phyloP scores from a whole-genome alignment of 2,888 invertebrate species.

The Tachina grossa region DNA sequence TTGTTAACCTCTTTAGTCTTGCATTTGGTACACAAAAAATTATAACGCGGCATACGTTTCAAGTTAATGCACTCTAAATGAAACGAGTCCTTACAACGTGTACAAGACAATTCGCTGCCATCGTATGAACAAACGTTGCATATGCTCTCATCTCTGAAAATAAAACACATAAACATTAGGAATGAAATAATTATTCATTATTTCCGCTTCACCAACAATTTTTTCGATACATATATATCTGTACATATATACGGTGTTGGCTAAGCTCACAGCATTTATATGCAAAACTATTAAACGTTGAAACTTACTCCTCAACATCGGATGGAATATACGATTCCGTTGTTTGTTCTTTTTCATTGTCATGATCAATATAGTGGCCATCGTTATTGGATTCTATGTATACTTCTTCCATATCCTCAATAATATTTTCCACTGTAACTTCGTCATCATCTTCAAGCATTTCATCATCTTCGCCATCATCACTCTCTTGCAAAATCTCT shows the following conservation, averaged over 20 bases:
- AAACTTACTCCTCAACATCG: conserved; percentile 72
- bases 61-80: conserved; percentile 90
- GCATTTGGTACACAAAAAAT: conserved; percentile 86
- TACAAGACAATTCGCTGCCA: conserved; percentile 78
- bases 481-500: conserved; percentile 70
- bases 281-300: background rate
- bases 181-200: background rate
- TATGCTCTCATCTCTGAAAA: conserved; percentile 76
- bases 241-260: too few relatives aligned
- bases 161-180: conserved; percentile 2
- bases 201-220: too few relatives aligned
- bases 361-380: conserved; percentile 51
- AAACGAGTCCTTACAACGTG: conserved; percentile 83
- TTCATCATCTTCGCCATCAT: conserved; percentile 77
- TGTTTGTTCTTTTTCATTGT: conserved; percentile 64
- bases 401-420: conserved; percentile 76
- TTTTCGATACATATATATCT: too few relatives aligned
- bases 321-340: conserved; percentile 66
- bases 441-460: conserved; percentile 74
- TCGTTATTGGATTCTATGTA: conserved; percentile 52
- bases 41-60: conserved; percentile 85
- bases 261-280: background rate
- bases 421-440: conserved; percentile 75
- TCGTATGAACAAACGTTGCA: conserved; percentile 80
- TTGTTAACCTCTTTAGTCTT: conserved; percentile 76